A percentile compares a stretch with the other conserved stretches of the same genome.
Evolutionary conservation across 2,888 invertebrate species (phyloP).

Genomic region (Metacarcinus magister): DNA sequence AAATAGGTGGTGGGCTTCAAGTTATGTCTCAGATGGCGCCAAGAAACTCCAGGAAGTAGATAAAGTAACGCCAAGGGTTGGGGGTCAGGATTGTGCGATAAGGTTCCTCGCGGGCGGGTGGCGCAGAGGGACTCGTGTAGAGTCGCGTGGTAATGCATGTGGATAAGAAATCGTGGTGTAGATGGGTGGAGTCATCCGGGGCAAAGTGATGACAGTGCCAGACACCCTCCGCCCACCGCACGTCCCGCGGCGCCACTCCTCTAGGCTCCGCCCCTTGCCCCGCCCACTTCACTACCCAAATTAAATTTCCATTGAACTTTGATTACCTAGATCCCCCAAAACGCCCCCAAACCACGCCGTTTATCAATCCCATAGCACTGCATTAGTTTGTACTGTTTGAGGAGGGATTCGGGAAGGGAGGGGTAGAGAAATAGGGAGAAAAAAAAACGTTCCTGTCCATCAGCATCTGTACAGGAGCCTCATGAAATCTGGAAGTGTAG

Average conservation of each 20-base stretch:
- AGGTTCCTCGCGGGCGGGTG: not conserved
- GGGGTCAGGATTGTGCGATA: not conserved
- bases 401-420: no score
- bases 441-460: no score
- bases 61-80: not conserved
- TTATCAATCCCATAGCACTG: no score
- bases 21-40: not conserved
- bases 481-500: no score
- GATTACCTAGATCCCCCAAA: not conserved
- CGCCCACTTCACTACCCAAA: not conserved
- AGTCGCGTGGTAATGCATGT: not conserved
- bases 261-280: not conserved
- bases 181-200: constrained; percentile 4
- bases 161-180: not conserved
- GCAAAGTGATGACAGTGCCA: not conserved
- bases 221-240: not conserved
- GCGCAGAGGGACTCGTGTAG: not conserved
- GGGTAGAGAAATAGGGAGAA: no score
- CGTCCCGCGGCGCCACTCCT: not conserved
- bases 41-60: not conserved
- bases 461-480: no score
- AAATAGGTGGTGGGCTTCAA: not conserved
- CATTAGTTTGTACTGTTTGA: no score
- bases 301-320: not conserved
- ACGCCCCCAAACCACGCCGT: not conserved